Evolutionary conservation across 2,113 vertebrate genomes (phyloP).

Genomic region (Oenanthe melanoleuca): DNA sequence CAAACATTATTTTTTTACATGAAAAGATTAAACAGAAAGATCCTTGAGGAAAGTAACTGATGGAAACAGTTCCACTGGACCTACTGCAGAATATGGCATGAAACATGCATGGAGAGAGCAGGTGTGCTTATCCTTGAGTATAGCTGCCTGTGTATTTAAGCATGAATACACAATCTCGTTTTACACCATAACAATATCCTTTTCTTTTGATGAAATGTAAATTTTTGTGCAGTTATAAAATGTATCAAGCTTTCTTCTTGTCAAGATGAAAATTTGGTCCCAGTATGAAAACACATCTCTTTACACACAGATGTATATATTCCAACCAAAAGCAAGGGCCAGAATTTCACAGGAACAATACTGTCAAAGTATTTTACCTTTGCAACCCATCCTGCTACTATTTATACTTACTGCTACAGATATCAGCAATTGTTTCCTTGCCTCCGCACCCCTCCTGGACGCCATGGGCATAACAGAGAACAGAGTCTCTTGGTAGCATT

Average conservation of each 20-base stretch:
- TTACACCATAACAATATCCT: not conserved
- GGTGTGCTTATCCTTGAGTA: fast-evolving
- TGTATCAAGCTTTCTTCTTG: not conserved
- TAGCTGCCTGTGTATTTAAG: not conserved
- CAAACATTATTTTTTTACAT: not conserved
- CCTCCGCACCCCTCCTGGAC: constrained; percentile 54
- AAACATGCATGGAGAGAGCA: not conserved
- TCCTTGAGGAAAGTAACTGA: not conserved
- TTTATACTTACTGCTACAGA: constrained; percentile 12
- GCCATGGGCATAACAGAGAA: constrained; percentile 44
- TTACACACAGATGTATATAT: not conserved
- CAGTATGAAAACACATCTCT: not conserved
- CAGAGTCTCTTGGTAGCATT: constrained; percentile 65
- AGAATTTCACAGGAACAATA: not conserved
- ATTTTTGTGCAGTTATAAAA: not conserved
- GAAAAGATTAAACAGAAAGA: not conserved
- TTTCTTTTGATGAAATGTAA: not conserved
- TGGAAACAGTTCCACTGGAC: not conserved
- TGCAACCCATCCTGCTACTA: not conserved
- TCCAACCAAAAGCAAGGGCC: constrained; percentile 22
- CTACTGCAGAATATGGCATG: not conserved
- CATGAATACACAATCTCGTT: not conserved
- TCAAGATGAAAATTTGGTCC: not conserved
- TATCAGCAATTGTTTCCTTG: constrained; percentile 49
- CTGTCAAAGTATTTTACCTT: constrained; percentile 24